A percentile compares a stretch with the other conserved stretches of the same genome.
These are phyloP conservation scores for Galaxias olidus DNA, from an alignment of 2,797 vertebrate species.

Conservation along the genomic window DNA sequence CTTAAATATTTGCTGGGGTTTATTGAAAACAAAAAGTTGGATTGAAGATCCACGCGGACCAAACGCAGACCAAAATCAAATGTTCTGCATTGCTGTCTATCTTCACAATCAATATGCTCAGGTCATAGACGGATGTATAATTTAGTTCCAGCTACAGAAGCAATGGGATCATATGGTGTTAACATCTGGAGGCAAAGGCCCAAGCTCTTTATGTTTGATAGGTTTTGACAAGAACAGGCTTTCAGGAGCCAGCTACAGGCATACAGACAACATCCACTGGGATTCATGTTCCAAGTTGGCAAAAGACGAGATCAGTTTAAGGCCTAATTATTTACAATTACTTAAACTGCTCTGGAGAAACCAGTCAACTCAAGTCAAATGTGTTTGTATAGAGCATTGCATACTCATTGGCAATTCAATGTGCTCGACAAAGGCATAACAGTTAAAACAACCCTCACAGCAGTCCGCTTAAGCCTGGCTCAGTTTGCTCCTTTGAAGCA, in stretches of 20 bases:
- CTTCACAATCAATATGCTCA: constrained; percentile 30
- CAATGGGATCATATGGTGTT: constrained; percentile 38
- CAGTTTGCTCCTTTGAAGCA: constrained; percentile 8
- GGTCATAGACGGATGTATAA: constrained; percentile 24
- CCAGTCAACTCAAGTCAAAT: constrained; percentile 41
- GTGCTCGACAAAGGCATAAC: no score
- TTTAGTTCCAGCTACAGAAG: constrained; percentile 38
- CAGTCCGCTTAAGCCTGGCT: no score
- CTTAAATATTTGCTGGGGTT: background rate
- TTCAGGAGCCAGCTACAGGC: constrained; percentile 21
- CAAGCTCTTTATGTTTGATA: constrained; percentile 37
- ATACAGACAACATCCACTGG: constrained; percentile 27
- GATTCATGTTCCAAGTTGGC: constrained; percentile 57
- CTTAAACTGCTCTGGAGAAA: constrained; percentile 57
- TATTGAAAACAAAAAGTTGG: background rate
- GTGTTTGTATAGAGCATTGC: no score
- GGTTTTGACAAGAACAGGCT: constrained; percentile 35
- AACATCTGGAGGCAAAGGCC: constrained; percentile 45
- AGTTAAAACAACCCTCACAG: no score
- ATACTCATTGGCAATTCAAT: no score
- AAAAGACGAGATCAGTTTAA: constrained; percentile 63
- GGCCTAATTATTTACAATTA: constrained; percentile 70
- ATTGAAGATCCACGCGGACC: no score
- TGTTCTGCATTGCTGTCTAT: constrained; percentile 27
- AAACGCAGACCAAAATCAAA: background rate